Base-by-base conservation (phyloP, 1,140 invertebrate species). In the Vanessa tameamea region DNA sequence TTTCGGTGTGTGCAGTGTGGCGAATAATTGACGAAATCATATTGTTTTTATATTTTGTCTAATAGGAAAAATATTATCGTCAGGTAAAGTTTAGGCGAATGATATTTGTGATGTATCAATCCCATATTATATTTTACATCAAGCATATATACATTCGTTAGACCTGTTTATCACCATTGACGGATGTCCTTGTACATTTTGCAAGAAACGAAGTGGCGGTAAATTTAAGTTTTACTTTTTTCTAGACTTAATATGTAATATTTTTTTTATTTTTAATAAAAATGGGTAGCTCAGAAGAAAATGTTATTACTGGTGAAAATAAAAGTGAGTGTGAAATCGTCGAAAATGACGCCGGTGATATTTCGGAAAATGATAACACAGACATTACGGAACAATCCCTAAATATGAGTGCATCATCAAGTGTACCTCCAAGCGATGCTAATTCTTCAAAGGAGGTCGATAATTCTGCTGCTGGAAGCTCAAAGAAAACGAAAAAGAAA, bases 221-320 rank as follows among this genome's bases (percentile, higher is more conserved):
- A 92, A 92, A 90, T 92, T 91, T 87, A 78, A 92, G 87, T 89
- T 87, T 82, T 74, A 80, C 78, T 76, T 77, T 71, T 69, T 80
- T 78, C 11, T 64, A 81, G 23, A 71, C 20, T 65, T 76, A 75
- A 77, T 31, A 81, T 81, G 72, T 78, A 66, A 79, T 76, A n/a
- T 73, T 75, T 50, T 43, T 43, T 47, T 70, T 71, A 64, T 57
- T 57, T 11, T 73, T 47, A 55, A 77, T 53, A 77, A 83, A 81
- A 75, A 92, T 92, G 91, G 89, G 87, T 78, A 91, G 85, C 78
- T 82, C 86, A 20, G 86, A 87, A 81, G 83, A 88, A 85, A 87
- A 78, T 80, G 89, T 96, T 14, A 95, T 96, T 82, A 94, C 95
- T 43, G 96, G 95, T 87, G 95, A 97, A 83, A 96, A 95, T 66